Evolutionary conservation across 2,888 invertebrate species (phyloP), one percentile per base, ranked within the genome.

Genomic region (Pomacea canaliculata): DNA sequence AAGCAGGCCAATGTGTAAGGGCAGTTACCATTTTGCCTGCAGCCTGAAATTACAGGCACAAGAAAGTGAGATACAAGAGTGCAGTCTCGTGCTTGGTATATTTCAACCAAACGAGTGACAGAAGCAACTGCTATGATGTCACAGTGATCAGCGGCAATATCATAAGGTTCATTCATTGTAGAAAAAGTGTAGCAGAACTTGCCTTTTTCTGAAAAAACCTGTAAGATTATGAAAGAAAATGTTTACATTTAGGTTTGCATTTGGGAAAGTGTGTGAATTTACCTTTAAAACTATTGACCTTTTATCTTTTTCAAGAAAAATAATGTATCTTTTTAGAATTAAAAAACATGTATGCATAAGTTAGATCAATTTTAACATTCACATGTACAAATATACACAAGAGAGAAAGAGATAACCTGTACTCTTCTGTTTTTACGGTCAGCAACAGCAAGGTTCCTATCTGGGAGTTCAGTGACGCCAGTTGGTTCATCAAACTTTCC

Each of bases 381-480:
- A 70, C 59, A 19, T 60, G 60, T 23, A 46, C 59, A 70, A 27
- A 59, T 60, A 70, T 19, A n/a, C 4, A 16, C 7, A 49, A 23
- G 23, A 56, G 12, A 63, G 12, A 46, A 10, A 68, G 16, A 48
- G 23, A 19, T 48, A n/a, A 87, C 84, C 80, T 88, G 86, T 8
- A 90, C 81, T 60, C 90, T 73, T 71, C 81, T 83, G 77, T 89
- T 90, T 71, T 84, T 85, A 65, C 84, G 86, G 75, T 90, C 90
- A 9, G 89, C 88, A 16, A 90, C 88, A 9, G 85, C 87, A n/a
- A 88, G 73, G 67, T 88, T 86, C 3, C 85, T 88, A 79, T 88
- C 88, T 10, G 85, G 85, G 60, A 88, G 73, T 73, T 86, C 86
- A 9, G 85, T 81, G 0, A 89, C 86, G 19, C 84, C 88, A 7